Base-by-base conservation (phyloP, 2,113 vertebrate species). In the Oreochromis aureus region DNA sequence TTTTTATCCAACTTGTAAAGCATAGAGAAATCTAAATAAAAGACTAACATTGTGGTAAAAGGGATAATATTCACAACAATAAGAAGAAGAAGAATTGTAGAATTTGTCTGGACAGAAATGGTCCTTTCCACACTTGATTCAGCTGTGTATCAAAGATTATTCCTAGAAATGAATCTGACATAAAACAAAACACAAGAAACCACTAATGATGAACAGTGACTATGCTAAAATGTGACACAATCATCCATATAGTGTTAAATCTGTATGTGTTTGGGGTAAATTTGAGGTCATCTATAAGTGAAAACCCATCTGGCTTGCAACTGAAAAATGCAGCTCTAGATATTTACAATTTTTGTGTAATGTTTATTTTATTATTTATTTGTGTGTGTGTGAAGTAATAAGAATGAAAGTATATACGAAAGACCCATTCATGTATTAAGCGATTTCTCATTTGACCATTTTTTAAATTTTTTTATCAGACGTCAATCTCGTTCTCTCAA, bases 51-150 rank as follows among this genome's bases (percentile, higher is more conserved):
- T 63, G 36, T 36, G 59, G 16, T 36, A 19, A 63, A 61, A 3
- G 5, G 59, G 9, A 19, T 4, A 0, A 36, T 36, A 36, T n/a
- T 0, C 36, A 63, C 18, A 63, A 19, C 9, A 19, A 1, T 0
- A 59, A 32, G 0, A 63, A 10, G 1, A 63, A 34, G 3, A 63
- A 63, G 30, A 19, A 80, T 22, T 53, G 54, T 18, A 27, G 9
- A 27, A 51, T 5, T 56, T 19, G 30, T n/a, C 5, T 36, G 39
- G 66, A 44, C 51, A 55, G 5, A 81, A 6, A 6, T 36, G 12
- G 1, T 15, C 8, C 63, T 63, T 85, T 63, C 0, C 12, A 30
- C 48, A 55, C 53, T 9, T 27, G 32, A 61, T 81, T 24, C 39
- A 30, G 7, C 22, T 71, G 36, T 27, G 12, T 3, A 80, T 48